Conservation (phyloP, 2,888 invertebrate species). For the Homarus gammarus region DNA sequence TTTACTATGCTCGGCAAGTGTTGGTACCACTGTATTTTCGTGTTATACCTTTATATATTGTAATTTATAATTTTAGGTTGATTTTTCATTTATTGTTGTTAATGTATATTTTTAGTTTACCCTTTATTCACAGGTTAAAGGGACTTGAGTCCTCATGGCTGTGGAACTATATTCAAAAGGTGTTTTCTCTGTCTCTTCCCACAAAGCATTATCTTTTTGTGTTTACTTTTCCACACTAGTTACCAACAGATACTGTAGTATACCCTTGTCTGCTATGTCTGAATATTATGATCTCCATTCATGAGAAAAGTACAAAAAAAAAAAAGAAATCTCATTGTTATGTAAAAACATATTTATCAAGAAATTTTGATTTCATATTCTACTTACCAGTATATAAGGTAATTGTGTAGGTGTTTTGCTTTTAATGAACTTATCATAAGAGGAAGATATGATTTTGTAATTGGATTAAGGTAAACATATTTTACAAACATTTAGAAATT, state of each 20-base stretch:
- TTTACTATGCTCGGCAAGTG: neutral
- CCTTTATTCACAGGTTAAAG: neutral
- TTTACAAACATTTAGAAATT: conserved; percentile 4
- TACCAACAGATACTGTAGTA: conserved; percentile 15
- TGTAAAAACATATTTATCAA: too few species aligned
- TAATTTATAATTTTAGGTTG: neutral
- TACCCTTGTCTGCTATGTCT: neutral
- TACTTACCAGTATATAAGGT: neutral
- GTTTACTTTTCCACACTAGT: neutral
- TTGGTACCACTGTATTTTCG: neutral
- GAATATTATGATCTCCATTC: conserved; percentile 9
- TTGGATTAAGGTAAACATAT: neutral
- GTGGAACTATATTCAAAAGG: neutral
- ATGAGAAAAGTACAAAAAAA: conserved; percentile 26
- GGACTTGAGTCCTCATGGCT: neutral
- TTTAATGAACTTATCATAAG: neutral
- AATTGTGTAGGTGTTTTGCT: neutral
- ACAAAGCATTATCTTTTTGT: neutral
- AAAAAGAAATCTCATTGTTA: neutral
- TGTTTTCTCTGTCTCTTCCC: neutral
- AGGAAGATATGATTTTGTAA: neutral
- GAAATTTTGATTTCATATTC: too few species aligned
- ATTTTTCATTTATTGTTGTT: neutral
- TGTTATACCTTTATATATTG: too few species aligned
- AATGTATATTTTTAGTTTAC: neutral